A percentile compares a stretch with the other conserved stretches of the same genome.
These are phyloP conservation scores for Cacajao melanocephalus DNA, from an alignment of 2,797 vertebrate genomes.

Conservation along the genomic window DNA sequence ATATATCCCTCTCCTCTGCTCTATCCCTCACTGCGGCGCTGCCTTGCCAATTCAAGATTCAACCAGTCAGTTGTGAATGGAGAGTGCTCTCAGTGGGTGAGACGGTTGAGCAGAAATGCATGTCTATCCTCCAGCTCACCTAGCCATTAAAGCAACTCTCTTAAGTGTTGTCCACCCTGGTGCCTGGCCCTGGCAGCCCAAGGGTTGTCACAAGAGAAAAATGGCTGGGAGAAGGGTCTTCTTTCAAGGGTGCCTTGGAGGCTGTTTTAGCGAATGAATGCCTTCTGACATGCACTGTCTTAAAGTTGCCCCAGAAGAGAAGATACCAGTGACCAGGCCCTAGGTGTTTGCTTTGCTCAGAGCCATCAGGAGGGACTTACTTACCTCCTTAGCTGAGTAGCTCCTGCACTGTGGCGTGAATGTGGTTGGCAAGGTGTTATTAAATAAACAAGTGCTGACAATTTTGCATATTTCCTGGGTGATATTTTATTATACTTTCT, in stretches of 20 bases:
- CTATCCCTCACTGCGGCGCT: not conserved
- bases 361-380: not conserved
- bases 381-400: not conserved
- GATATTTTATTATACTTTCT: constrained; percentile 49
- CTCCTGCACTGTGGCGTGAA: not conserved
- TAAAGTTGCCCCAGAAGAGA: not conserved
- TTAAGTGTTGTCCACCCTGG: not conserved
- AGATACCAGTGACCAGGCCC: not conserved
- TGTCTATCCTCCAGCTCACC: not conserved
- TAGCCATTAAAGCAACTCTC: not conserved
- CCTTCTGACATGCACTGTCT: not conserved
- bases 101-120: not conserved
- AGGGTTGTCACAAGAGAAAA: not conserved
- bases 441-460: constrained; percentile 56
- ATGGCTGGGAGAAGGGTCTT: not conserved
- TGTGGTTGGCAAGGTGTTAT: constrained; percentile 36
- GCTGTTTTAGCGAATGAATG: not conserved
- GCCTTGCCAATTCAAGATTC: not conserved
- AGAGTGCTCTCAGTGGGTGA: not conserved
- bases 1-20: not conserved
- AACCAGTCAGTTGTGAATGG: not conserved
- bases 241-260: not conserved
- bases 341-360: not conserved
- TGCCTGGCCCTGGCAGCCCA: not conserved
- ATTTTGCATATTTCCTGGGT: constrained; percentile 64